Conservation (phyloP, 2,113 vertebrate species). For the Neotragus pygmaeus region DNA sequence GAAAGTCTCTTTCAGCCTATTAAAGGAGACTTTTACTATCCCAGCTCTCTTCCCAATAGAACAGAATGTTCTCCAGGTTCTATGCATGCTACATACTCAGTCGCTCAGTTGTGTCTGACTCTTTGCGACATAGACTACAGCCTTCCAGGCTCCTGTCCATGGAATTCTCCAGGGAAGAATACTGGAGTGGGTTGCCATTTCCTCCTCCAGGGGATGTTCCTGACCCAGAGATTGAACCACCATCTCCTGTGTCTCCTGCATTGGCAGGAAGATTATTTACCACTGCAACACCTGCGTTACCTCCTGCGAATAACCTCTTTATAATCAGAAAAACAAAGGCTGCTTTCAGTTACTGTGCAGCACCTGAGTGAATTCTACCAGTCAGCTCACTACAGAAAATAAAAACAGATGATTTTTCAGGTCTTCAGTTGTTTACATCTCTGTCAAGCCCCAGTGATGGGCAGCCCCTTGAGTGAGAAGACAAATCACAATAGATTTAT, state of each 20-base stretch:
- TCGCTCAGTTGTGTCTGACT: neutral
- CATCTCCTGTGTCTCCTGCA: neutral
- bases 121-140: neutral
- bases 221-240: neutral
- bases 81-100: accelerated
- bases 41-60: neutral
- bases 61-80: neutral
- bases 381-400: neutral
- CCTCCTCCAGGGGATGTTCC: neutral
- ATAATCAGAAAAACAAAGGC: neutral
- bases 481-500: neutral
- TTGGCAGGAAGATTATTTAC: neutral
- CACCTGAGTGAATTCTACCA: neutral
- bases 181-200: neutral
- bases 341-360: neutral
- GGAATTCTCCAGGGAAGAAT: neutral
- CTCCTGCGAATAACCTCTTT: neutral
- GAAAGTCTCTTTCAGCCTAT: neutral
- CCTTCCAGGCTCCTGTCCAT: neutral
- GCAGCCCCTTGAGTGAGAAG: neutral
- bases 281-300: neutral
- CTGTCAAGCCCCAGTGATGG: accelerated
- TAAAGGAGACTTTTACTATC: slow-evolving; percentile 24
- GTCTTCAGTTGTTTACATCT: neutral
- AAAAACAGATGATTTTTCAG: neutral